Percentiles rank a stretch among this genome's conserved stretches.
These are phyloP conservation scores for Pygoscelis adeliae DNA, from an alignment of 2,113 vertebrate species.

Conservation along the genomic window DNA sequence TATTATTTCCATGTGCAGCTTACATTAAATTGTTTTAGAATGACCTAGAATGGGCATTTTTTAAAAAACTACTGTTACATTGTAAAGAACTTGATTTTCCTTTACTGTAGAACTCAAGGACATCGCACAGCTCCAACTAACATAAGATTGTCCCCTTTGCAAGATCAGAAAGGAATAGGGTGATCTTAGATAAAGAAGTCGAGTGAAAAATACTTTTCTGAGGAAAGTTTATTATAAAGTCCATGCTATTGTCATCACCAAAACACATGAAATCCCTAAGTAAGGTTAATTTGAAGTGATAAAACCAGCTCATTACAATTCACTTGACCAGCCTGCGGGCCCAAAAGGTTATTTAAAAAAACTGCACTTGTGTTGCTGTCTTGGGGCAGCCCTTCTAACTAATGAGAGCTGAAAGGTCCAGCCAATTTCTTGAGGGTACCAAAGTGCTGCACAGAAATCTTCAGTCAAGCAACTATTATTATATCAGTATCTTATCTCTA, in stretches of 20 bases:
- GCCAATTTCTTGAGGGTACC: not conserved
- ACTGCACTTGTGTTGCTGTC: not conserved
- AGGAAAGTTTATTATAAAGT: not conserved
- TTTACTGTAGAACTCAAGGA: not conserved
- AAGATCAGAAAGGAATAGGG: not conserved
- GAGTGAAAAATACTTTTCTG: not conserved
- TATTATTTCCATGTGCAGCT: not conserved
- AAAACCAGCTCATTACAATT: not conserved
- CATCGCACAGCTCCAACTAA: not conserved
- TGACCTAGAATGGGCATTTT: not conserved
- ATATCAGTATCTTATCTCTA: not conserved
- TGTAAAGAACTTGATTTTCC: not conserved
- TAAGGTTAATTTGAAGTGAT: not conserved
- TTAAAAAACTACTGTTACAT: not conserved
- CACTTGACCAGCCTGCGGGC: not conserved
- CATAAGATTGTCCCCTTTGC: not conserved
- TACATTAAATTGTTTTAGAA: not conserved
- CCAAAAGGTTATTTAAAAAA: not conserved
- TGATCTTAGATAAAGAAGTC: not conserved
- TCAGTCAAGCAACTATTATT: not conserved
- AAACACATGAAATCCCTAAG: not conserved
- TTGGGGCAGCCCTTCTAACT: not conserved
- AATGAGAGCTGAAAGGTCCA: not conserved
- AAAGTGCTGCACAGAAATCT: not conserved
- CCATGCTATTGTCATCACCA: not conserved